Conservation (phyloP, 2,888 invertebrate genomes). For the Glyphotaelius pellucidus region DNA sequence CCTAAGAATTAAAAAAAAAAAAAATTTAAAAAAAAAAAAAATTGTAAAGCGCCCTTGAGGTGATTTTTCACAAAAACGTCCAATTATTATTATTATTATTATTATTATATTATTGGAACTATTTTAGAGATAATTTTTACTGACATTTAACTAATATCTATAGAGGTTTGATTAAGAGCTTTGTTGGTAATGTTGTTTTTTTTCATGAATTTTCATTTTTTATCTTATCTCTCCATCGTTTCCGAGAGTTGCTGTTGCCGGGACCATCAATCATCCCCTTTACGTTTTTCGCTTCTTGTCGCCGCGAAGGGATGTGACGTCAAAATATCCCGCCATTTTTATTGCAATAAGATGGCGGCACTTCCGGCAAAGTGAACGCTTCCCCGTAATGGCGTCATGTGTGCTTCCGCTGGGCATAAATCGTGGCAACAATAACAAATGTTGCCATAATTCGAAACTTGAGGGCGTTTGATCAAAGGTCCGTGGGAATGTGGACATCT, state of each 20-base stretch:
- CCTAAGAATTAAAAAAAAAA: too few relatives aligned
- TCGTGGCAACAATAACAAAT: constrained; percentile 37
- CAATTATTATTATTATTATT: too few relatives aligned
- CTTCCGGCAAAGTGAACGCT: constrained; percentile 32
- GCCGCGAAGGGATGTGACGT: constrained; percentile 12
- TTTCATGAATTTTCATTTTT: background rate
- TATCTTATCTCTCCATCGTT: background rate
- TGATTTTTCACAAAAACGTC: too few relatives aligned
- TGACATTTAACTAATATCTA: background rate
- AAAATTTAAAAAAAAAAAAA: too few relatives aligned
- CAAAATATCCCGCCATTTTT: constrained; percentile 33
- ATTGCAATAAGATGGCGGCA: constrained; percentile 37
- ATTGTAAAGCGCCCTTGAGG: too few relatives aligned
- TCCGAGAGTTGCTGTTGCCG: background rate
- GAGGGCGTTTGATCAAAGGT: constrained; percentile 31
- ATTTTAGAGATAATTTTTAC: too few relatives aligned
- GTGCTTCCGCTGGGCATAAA: constrained; percentile 44
- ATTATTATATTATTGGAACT: too few relatives aligned
- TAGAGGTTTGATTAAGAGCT: background rate
- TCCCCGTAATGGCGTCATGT: constrained; percentile 44
- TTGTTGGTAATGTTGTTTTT: background rate
- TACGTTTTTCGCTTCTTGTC: constrained; percentile 3
- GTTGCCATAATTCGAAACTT: constrained; percentile 42
- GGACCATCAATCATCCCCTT: constrained; percentile 30
- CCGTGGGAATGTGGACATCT: constrained; percentile 40